Evolutionary conservation across 1,140 invertebrate species (phyloP), one percentile per base, ranked within the genome.

Genomic region (Bicyclus anynana): DNA sequence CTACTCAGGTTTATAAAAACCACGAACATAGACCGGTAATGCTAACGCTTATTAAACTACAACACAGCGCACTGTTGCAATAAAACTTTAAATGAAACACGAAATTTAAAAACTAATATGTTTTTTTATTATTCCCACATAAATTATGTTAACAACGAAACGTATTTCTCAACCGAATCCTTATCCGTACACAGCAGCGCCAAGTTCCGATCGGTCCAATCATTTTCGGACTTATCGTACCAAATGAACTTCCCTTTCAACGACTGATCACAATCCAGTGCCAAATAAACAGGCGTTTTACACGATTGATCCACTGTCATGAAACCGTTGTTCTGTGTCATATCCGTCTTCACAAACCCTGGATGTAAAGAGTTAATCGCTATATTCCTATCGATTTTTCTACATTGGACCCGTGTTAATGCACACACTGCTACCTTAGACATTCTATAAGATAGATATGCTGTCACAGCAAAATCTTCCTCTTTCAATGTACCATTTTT

Each of bases 241-340:
- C 71, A 74, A 26, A 74, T 54, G 35, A 60, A 74, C 52, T 71
- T 74, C 17, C 71, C 68, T 69, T 74, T 74, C 13, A 71, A 16
- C 0, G 60, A 65, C 16, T 68, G 68, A 33, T 74, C 58, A 4
- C 63, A 65, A 53, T 73, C 67, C 18, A 73, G 26, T 9, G 58
- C 69, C 27, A 71, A 62, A 49, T 62, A 71, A 17, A 59, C 56
- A 6, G 65, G 59, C 1, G 67, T 35, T 5, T 59, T 6, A 12
- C 56, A 54, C 4, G 70, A 51, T 23, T 70, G 52, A 6, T 66
- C 65, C 18, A 70, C 9, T 2, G 65, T 59, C 26, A 73, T 42
- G 13, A 38, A 7, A 16, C 68, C 68, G 5, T 27, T 13, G 1
- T 50, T 27, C 47, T 64, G 62, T 0, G 65, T 66, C 70, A 70